Base-by-base conservation (phyloP, 1,140 invertebrate species). In the Eupeodes corollae region DNA sequence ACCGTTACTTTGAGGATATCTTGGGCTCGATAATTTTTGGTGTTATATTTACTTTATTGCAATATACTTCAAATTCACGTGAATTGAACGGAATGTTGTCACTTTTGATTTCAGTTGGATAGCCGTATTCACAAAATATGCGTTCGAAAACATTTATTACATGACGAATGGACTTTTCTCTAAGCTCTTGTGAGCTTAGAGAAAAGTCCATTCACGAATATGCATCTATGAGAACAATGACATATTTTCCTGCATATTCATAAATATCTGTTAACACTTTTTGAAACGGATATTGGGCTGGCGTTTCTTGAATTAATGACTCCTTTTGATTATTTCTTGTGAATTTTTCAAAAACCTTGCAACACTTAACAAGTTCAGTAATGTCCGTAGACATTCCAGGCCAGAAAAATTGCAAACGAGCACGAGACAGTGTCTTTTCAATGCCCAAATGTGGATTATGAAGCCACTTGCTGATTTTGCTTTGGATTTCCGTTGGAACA, bases 311-410 rank as follows among this genome's bases (percentile, higher is more conserved):
- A 14, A 46, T 21, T 30, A 46, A 21, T 9, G 37, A 13, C 21
- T 46, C 45, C 21, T 39, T 46, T 38, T 37, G 34, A 11, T 34
- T 49, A 42, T 34, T 47, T 8, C 39, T 30, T 41, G n/a, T 37
- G 31, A 46, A 52, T 46, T 49, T 52, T 46, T 50, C 42, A 50
- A 47, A 52, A 15, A 49, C 26, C n/a, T 19, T 18, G 34, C 21
- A 46, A 18, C 13, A 10, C 30, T 46, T 38, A 39, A 30, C 34
- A n/a, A 31, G 11, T 38, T 46, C 18, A 34, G 13, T 21, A 30
- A 46, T 46, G 35, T 39, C 14, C 9, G 13, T 13, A 13, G 18
- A n/a, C n/a, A n/a, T n/a, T n/a, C 26, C 26, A 14, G 16, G 26
- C 21, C 42, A 18, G 26, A 14, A 21, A 21, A 32, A 14, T 33